phyloP scores from a whole-genome alignment of 2,797 vertebrate genomes.

The Hydrophis major region DNA sequence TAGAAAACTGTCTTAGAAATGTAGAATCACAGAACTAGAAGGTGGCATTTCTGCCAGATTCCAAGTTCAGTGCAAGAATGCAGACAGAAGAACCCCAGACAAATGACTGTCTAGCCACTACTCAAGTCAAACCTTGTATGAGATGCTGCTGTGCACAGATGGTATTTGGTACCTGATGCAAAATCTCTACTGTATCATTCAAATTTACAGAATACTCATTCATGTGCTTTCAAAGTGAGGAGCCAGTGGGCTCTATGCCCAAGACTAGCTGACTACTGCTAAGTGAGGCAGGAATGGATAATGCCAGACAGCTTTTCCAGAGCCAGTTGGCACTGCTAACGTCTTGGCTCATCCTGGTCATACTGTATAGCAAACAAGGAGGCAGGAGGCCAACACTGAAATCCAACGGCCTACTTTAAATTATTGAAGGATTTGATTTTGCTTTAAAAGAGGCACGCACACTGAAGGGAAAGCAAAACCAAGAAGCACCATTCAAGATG shows the following conservation, averaged over 20 bases:
- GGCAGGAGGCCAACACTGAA: not conserved
- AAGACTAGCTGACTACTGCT: conserved; percentile 28
- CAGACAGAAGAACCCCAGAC: not conserved
- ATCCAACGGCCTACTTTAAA: not conserved
- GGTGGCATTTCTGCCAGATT: not conserved
- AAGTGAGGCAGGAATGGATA: conserved; percentile 4
- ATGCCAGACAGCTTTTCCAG: not conserved
- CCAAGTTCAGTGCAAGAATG: not conserved
- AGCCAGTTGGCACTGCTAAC: not conserved
- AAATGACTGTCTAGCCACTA: not conserved
- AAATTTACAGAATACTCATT: not conserved
- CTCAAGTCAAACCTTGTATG: not conserved
- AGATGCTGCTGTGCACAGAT: not conserved
- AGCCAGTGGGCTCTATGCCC: not conserved
- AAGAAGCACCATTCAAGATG: not conserved
- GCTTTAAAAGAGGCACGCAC: not conserved
- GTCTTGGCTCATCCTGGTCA: not conserved
- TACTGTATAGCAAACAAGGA: not conserved
- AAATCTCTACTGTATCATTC: not conserved
- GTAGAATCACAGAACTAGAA: not conserved
- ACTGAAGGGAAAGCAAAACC: not conserved
- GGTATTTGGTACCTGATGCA: not conserved
- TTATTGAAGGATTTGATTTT: not conserved
- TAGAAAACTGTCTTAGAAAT: not conserved
- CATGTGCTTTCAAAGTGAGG: conserved; percentile 5